Evolutionary conservation across 2,797 vertebrate genomes (phyloP).

Genomic region (Coracias cyanogaster): DNA sequence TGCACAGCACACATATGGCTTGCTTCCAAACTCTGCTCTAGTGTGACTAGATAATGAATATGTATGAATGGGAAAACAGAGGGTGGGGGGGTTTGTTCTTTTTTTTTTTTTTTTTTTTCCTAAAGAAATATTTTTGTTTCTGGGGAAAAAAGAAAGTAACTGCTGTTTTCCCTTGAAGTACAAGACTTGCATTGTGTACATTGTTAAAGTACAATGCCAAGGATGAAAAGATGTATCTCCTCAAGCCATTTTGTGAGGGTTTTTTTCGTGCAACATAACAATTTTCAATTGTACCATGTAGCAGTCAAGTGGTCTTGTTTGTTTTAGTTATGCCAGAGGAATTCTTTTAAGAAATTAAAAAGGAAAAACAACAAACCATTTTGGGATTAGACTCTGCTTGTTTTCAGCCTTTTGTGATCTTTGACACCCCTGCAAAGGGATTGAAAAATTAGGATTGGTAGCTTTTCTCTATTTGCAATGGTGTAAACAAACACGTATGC

Average conservation of each 20-base stretch:
- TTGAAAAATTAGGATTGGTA: background rate
- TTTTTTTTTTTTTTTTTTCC: background rate
- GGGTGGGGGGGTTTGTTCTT: background rate
- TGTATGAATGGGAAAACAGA: background rate
- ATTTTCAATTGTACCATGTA: constrained; percentile 23
- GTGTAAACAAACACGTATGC: background rate
- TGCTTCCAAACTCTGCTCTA: background rate
- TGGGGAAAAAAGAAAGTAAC: background rate
- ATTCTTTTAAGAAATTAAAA: constrained; percentile 43
- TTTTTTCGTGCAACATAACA: constrained; percentile 10
- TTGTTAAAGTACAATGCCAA: constrained; percentile 16
- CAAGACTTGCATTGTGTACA: background rate
- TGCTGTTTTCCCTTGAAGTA: constrained; percentile 4
- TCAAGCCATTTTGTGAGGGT: constrained; percentile 34
- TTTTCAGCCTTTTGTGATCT: background rate
- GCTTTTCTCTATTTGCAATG: background rate
- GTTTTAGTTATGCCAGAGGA: constrained; percentile 35
- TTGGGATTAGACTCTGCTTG: background rate
- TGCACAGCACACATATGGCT: background rate
- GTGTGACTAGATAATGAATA: constrained; percentile 15
- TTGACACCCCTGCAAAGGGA: background rate
- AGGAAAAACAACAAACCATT: background rate
- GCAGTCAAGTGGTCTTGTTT: constrained; percentile 44
- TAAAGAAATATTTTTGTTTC: background rate
- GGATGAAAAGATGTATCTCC: constrained; percentile 49